Evolutionary conservation across 35 echinoderm and acorn worm species (phyloP).

Genomic region (Holothuria glaberrima): DNA sequence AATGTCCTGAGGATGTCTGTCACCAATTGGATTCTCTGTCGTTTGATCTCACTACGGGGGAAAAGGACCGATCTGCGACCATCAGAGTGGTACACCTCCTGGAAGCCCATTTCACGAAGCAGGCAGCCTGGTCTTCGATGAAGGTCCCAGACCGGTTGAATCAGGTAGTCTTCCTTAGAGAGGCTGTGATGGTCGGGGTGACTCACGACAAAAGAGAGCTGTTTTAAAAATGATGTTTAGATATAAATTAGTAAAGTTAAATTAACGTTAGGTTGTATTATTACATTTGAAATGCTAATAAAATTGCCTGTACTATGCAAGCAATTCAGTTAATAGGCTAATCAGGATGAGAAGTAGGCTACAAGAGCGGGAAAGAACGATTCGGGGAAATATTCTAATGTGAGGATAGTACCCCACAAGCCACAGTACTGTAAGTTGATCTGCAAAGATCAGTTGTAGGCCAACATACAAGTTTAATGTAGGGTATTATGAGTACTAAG

Average conservation of each 20-base stretch:
- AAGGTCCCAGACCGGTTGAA: conserved; percentile 60
- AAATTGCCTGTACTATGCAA: too few relatives aligned
- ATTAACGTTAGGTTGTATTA: background rate
- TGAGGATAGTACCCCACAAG: too few relatives aligned
- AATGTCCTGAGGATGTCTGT: conserved; percentile 56
- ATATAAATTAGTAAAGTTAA: too few relatives aligned
- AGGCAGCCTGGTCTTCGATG: conserved; percentile 48
- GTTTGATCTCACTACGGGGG: conserved; percentile 3
- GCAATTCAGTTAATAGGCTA: too few relatives aligned
- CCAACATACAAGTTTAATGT: too few relatives aligned
- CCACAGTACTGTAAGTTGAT: too few relatives aligned
- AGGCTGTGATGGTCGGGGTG: conserved; percentile 46
- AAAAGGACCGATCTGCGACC: conserved; percentile 41
- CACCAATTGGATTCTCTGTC: conserved; percentile 29
- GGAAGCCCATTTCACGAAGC: conserved; percentile 52
- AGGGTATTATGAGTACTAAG: too few relatives aligned
- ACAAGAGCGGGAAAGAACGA: too few relatives aligned
- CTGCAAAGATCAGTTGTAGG: too few relatives aligned
- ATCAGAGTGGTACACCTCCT: conserved; percentile 31
- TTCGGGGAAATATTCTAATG: too few relatives aligned
- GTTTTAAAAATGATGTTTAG: background rate
- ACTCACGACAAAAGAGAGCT: conserved; percentile 57
- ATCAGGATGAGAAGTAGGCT: too few relatives aligned
- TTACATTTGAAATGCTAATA: too few relatives aligned
- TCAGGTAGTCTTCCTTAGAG: conserved; percentile 35